phyloP scores from a whole-genome alignment of 2,797 vertebrate species.

The Gallinago solitaria region DNA sequence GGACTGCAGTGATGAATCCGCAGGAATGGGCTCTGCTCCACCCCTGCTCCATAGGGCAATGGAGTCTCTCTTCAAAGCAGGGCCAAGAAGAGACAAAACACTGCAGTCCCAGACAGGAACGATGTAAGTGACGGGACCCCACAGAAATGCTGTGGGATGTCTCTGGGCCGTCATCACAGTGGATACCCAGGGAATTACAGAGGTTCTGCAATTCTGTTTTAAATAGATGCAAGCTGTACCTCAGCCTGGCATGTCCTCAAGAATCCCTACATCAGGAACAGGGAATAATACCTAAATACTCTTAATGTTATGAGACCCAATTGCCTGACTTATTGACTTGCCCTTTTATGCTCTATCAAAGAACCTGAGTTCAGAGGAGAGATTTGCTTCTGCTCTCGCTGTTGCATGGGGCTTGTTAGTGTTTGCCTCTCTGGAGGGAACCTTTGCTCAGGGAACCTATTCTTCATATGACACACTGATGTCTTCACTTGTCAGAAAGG shows the following conservation, averaged over 20 bases:
- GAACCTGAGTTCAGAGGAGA: neutral
- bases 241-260: neutral
- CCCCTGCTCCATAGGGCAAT: neutral
- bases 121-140: neutral
- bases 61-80: neutral
- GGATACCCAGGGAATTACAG: neutral
- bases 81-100: neutral
- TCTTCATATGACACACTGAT: neutral
- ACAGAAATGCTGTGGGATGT: accelerated
- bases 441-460: neutral
- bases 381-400: neutral
- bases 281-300: neutral
- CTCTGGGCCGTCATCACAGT: neutral
- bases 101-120: neutral
- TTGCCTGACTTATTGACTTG: neutral
- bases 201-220: neutral
- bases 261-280: neutral
- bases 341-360: neutral
- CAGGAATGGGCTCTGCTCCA: neutral
- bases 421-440: neutral
- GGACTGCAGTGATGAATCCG: accelerated
- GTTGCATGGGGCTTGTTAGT: neutral
- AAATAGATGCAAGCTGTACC: neutral
- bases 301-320: neutral
- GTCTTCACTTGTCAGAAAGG: neutral